Evolutionary conservation across 2,797 vertebrate genomes (phyloP), one percentile per base, ranked within the genome.

Genomic region (Graptemys geographica): DNA sequence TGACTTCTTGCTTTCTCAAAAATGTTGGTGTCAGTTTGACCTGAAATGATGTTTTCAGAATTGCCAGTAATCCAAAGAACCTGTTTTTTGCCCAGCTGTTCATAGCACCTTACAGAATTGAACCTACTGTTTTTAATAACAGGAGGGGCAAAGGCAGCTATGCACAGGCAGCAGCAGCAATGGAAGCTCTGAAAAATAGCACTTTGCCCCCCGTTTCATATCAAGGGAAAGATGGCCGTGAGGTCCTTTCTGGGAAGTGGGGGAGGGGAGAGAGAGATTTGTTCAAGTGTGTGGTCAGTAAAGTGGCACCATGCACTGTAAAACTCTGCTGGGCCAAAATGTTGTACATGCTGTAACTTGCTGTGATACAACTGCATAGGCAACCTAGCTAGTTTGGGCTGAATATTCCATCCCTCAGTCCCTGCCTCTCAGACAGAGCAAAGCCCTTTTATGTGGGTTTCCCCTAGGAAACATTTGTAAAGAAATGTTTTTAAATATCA

Each of bases 131-230:
- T 92, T 92, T 33, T 53, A 82, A 53, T 16, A 94, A 79, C 1
- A 33, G 1, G 25, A 8, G 57, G 47, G 56, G 10, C 25, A 86
- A 62, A 93, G 87, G 89, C 56, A 91, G 23, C 41, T 44, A 81
- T 79, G n/a, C 21, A 62, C 4, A 33, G 72, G n/a, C 4, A 87
- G 52, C 69, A 91, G 52, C 59, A 79, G 25, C 52, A 86, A 57
- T 4, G 8, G 28, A 84, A 47, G 82, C 79, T n/a, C 41, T 55
- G 15, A 25, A 88, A 69, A 69, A 83, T 31, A 86, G 6, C 2
- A 57, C 0, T 0, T 8, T 47, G 2, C 52, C 85, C 31, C 62
- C 31, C 62, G 16, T 65, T 65, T 65, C 33, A n/a, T n/a, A 65
- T 7, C 62, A n/a, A n/a, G 13, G 31, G 65, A 19, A 69, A 72